These are phyloP conservation scores for Picus viridis DNA, from an alignment of 2,797 vertebrate genomes.

Conservation along the genomic window DNA sequence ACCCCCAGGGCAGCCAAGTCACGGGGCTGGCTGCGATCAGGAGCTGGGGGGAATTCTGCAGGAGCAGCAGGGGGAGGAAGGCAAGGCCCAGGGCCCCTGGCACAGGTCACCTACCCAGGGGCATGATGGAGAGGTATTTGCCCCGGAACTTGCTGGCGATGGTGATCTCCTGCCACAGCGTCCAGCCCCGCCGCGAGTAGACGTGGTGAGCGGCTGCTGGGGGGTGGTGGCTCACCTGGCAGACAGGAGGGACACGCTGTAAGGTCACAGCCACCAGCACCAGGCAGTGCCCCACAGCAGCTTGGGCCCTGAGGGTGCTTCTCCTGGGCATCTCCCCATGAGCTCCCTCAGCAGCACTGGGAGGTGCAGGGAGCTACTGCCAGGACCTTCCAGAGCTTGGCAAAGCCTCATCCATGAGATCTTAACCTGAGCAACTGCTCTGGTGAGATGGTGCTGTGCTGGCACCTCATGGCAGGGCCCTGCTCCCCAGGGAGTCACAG, in stretches of 20 bases:
- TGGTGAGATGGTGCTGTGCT: not conserved
- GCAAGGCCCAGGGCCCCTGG: fast-evolving
- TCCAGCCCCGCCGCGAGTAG: conserved; percentile 93
- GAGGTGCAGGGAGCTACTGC: not conserved
- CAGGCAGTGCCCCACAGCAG: not conserved
- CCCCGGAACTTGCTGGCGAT: conserved; percentile 99
- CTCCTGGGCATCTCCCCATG: fast-evolving
- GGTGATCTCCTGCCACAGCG: conserved; percentile 98
- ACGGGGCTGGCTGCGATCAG: fast-evolving
- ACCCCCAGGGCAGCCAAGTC: not conserved
- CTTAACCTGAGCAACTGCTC: fast-evolving
- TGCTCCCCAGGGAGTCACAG: not conserved
- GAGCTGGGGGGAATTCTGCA: not conserved
- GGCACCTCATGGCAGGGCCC: fast-evolving
- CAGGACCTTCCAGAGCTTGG: not conserved
- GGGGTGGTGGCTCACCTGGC: conserved; percentile 96
- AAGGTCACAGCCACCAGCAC: not conserved
- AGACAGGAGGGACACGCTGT: not conserved
- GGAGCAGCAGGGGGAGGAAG: not conserved
- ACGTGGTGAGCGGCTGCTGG: conserved; percentile 96
- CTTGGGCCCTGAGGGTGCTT: not conserved
- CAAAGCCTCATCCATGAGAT: not conserved
- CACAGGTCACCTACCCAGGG: conserved; percentile 86
- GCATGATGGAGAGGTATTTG: conserved; percentile 99
- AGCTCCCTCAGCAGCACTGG: not conserved